Evolutionary conservation across 2,113 vertebrate species (phyloP).

Genomic region (Pachypanchax playfairii): DNA sequence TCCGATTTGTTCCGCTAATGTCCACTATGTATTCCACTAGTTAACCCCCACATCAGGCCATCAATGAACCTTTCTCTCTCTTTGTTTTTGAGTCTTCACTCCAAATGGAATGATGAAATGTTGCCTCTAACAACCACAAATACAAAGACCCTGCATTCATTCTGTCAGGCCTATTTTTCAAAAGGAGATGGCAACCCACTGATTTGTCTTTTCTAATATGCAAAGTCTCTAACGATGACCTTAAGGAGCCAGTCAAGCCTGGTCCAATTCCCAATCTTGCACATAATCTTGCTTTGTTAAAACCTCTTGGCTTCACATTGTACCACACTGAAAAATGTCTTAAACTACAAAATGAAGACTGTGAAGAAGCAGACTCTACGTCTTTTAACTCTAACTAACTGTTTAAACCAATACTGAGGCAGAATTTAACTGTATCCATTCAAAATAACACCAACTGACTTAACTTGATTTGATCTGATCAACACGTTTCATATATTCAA

Average conservation of each 20-base stretch:
- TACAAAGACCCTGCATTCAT: constrained; percentile 22
- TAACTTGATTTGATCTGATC: too few relatives aligned
- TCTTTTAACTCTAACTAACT: neutral
- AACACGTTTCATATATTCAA: too few relatives aligned
- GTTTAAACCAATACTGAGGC: neutral
- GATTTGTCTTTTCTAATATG: constrained; percentile 25
- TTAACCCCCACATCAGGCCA: constrained; percentile 21
- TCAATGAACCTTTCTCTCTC: constrained; percentile 19
- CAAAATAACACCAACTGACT: too few relatives aligned
- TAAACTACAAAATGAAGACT: neutral
- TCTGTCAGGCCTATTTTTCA: constrained; percentile 13
- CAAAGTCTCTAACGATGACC: constrained; percentile 41
- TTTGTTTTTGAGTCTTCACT: constrained; percentile 33
- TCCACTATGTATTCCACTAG: too few relatives aligned
- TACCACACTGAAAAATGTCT: neutral
- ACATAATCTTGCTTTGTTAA: neutral
- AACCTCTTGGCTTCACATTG: neutral
- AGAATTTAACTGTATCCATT: neutral
- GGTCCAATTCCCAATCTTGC: neutral
- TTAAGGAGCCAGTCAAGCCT: constrained; percentile 33
- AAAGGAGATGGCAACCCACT: constrained; percentile 26
- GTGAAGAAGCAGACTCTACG: neutral
- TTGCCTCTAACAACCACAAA: constrained; percentile 30
- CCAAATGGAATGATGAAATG: constrained; percentile 34
- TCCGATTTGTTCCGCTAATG: too few relatives aligned